Conservation (phyloP, 2,888 invertebrate species). For the Nemapogon koenigi region DNA sequence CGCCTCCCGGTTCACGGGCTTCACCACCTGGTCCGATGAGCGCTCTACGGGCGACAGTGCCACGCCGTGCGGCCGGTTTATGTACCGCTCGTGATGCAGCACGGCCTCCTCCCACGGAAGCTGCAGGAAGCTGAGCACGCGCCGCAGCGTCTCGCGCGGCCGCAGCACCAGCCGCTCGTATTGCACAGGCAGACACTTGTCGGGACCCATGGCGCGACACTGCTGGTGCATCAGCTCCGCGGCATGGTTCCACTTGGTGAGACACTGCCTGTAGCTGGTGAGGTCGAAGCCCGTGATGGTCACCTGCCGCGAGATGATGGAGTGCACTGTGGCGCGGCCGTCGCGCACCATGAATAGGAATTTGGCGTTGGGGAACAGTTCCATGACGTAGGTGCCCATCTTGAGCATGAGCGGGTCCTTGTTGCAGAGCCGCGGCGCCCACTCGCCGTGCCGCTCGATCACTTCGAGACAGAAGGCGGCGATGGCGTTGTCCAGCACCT, state of each 20-base stretch:
- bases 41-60: conserved; percentile 96
- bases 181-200: conserved; percentile 85
- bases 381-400: conserved; percentile 90
- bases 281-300: conserved; percentile 93
- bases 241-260: conserved; percentile 96
- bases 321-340: conserved; percentile 97
- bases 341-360: conserved; percentile 98
- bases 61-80: conserved; percentile 94
- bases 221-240: conserved; percentile 94
- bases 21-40: conserved; percentile 98
- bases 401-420: conserved; percentile 98
- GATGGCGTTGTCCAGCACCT: conserved; percentile 92
- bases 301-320: conserved; percentile 86
- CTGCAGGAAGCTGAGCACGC: conserved; percentile 86
- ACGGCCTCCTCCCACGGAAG: conserved; percentile 96
- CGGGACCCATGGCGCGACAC: conserved; percentile 81
- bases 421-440: conserved; percentile 95
- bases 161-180: conserved; percentile 98
- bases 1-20: conserved; percentile 96
- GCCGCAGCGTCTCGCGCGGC: conserved; percentile 87
- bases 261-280: conserved; percentile 90
- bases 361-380: conserved; percentile 96
- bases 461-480: conserved; percentile 97
- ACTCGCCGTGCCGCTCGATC: conserved; percentile 94
- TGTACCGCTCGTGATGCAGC: conserved; percentile 95